Conservation (phyloP, 1,140 invertebrate species). For the Zaprionus capensis region DNA sequence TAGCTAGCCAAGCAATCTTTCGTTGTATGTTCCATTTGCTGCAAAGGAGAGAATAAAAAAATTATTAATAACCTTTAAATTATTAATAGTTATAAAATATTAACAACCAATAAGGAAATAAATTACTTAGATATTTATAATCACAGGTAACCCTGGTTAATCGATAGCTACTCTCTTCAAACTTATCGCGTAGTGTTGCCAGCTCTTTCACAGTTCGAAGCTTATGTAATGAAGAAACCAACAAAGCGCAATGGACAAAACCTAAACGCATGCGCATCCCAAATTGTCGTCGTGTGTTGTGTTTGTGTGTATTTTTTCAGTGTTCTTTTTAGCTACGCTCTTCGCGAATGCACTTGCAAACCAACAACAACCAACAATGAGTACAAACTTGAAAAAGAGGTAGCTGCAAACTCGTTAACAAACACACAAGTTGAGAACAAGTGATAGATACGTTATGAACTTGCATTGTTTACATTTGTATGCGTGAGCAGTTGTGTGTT, state of each 20-base stretch:
- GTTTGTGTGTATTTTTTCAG: conserved; percentile 37
- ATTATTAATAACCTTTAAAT: conserved; percentile 9
- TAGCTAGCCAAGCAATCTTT: conserved; percentile 39
- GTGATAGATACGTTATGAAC: conserved; percentile 51
- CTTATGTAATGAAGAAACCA: conserved; percentile 54
- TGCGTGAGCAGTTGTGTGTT: conserved; percentile 11
- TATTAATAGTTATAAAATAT: conserved; percentile 3
- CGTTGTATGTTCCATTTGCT: conserved; percentile 64
- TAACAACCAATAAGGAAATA: neutral
- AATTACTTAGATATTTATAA: neutral
- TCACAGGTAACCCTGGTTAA: neutral
- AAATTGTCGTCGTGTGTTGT: conserved; percentile 18
- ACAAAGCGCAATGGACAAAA: conserved; percentile 39
- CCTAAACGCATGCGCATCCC: conserved; percentile 59
- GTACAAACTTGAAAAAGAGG: conserved; percentile 8
- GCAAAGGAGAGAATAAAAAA: conserved; percentile 34
- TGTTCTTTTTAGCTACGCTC: conserved; percentile 49
- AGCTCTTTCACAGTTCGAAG: conserved; percentile 22
- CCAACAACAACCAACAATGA: neutral
- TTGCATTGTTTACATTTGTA: conserved; percentile 66
- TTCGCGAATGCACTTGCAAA: conserved; percentile 57
- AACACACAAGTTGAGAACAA: conserved; percentile 28
- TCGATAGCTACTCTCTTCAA: conserved; percentile 2
- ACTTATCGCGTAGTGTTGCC: conserved; percentile 53
- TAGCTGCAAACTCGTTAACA: conserved; percentile 53